Evolutionary conservation across 2,888 invertebrate genomes (phyloP), one percentile per base, ranked within the genome.

Genomic region (Anaspis maculata): DNA sequence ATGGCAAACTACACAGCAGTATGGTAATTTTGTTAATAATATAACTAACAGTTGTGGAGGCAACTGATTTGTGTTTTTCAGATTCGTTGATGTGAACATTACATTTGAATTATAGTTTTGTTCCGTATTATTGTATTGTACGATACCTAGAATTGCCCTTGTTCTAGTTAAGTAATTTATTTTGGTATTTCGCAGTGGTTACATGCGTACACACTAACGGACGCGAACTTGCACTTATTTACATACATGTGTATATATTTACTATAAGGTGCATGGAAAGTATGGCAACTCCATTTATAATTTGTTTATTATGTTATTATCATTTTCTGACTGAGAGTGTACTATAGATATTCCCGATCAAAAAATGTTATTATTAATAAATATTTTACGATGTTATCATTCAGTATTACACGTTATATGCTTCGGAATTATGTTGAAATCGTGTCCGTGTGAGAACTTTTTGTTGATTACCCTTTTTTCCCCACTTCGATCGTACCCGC

Each of bases 1-100:
- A 42, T 66, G 65, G 65, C 63, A 64, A 49, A 51, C 51, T 44
- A 59, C 61, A 41, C 62, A 62, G 52, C 62, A 59, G 50, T 62
- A 54, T 37, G 56, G 54, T 53, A 56, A 57, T 53, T 49, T 57
- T 46, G 44, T 56, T 43, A 54, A 55, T 54, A 56, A 58, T 50
- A 58, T 56, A 51, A 57, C 34, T 24, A 23, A 30, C 10, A 40
- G 52, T 52, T 57, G 48, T 54, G 50, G 43, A 44, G 45, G 46
- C 46, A 49, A 48, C 49, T 48, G 39, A 39, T 49, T 45, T 42
- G 55, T n/a, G n/a, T n/a, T 54, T 62, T 62, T 45, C 61, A 65
- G 65, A 64, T 62, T 54, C 60, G 48, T 59, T 61, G 54, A 64
- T 59, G 62, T 63, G 59, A 63, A 56, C 56, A 33, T 54, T 63